Evolutionary conservation across 2,797 vertebrate genomes (phyloP).

Genomic region (Hypotaenidia philippensis): DNA sequence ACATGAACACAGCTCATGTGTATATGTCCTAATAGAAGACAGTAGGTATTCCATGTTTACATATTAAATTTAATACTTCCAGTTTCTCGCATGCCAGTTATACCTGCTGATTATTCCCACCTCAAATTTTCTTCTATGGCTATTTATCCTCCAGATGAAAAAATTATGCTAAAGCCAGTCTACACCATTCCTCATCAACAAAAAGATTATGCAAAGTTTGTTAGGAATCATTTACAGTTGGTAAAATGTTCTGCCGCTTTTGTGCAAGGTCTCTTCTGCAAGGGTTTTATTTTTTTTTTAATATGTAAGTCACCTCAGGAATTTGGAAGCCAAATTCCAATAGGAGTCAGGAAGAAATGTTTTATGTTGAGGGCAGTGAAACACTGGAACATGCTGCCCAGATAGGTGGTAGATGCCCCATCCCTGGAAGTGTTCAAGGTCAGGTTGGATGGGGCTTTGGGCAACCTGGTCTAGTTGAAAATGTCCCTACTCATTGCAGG

Average conservation of each 20-base stretch:
- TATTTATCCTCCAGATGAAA: background rate
- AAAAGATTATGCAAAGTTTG: background rate
- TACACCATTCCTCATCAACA: background rate
- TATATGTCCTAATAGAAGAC: background rate
- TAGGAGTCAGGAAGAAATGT: background rate
- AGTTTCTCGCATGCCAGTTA: background rate
- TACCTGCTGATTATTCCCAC: background rate
- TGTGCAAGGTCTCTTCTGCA: background rate
- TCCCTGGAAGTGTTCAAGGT: background rate
- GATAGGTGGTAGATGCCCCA: background rate
- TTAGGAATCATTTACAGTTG: background rate
- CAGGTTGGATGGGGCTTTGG: background rate
- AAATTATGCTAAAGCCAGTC: background rate
- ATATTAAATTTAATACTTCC: background rate
- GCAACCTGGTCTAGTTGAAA: background rate
- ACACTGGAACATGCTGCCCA: background rate
- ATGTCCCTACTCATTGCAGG: background rate
- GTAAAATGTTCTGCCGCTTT: background rate
- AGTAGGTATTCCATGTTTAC: background rate
- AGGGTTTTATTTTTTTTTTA: background rate
- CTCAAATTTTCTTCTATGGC: background rate
- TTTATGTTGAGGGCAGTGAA: background rate
- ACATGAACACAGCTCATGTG: background rate
- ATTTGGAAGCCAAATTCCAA: background rate
- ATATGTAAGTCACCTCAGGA: background rate